phyloP scores from a whole-genome alignment of 2,888 invertebrate species.

The Drosophila setosimentum region DNA sequence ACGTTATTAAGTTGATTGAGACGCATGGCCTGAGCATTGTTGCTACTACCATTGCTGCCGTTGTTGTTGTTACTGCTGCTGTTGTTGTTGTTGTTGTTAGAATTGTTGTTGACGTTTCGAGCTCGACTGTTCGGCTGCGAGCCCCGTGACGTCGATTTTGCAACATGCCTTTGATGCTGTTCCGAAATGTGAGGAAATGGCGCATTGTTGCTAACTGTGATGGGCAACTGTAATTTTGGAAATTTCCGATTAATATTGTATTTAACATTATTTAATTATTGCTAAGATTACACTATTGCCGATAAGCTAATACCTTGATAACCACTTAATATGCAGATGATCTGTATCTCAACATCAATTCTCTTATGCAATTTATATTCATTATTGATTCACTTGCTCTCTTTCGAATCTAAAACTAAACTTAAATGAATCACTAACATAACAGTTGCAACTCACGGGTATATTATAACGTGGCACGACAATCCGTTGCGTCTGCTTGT shows the following conservation, averaged over 20 bases:
- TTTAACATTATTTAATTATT: not conserved
- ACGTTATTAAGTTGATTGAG: slow-evolving; percentile 64
- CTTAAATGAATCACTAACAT: not conserved
- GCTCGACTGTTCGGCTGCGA: slow-evolving; percentile 36
- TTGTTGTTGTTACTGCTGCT: slow-evolving; percentile 27
- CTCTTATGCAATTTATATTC: not conserved
- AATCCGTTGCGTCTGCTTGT: slow-evolving; percentile 55
- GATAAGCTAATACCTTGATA: not conserved
- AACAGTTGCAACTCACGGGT: slow-evolving; percentile 70
- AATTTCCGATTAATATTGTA: not conserved
- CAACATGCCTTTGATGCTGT: slow-evolving; percentile 56
- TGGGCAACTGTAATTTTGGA: slow-evolving; percentile 74
- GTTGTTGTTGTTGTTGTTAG: slow-evolving; percentile 35
- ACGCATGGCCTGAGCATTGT: slow-evolving; percentile 52
- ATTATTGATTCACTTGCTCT: not conserved
- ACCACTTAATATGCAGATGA: too few species aligned
- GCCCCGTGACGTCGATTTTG: slow-evolving; percentile 57
- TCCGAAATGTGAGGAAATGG: slow-evolving; percentile 58
- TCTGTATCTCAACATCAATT: too few species aligned
- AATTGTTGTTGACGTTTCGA: slow-evolving; percentile 28
- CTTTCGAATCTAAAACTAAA: not conserved
- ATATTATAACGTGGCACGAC: slow-evolving; percentile 81
- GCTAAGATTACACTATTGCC: not conserved
- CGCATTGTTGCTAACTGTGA: slow-evolving; percentile 66
- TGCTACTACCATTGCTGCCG: slow-evolving; percentile 35